Base-by-base conservation (phyloP, 2,797 vertebrate species). In the Thripadectes ignobilis region DNA sequence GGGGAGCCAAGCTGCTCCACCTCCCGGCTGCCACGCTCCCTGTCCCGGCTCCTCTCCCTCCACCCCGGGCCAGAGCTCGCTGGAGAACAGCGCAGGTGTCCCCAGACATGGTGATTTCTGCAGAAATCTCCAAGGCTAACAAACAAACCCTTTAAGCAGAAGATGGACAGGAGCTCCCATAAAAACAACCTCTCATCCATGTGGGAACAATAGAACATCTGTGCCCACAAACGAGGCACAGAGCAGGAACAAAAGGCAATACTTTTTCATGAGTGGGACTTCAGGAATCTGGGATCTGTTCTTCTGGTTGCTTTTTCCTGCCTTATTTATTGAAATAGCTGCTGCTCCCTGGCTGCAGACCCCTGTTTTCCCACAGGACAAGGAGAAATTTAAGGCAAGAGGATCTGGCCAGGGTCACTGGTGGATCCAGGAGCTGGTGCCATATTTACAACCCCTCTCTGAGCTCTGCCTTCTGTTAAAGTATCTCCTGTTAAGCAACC, bases 1-100 rank as follows among this genome's bases (percentile, higher is more conserved):
- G 68, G 74, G 82, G 79, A 85, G 82, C 36, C 66, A 19, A 80
- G 90, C 90, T 93, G 92, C 87, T 93, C 95, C 93, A 92, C 72
- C 92, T 95, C 90, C 93, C 58, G 91, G 82, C 72, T 84, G 91
- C 65, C 10, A 32, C 19, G 17, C 38, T 74, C 65, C 88, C 75
- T 58, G 78, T 41, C 80, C 89, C 22, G 45, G 62, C 81, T 67
- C 59, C 48, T 48, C 46, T 48, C 22, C 46, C 22, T 62, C 49
- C 26, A 48, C 24, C 34, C 63, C 79, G 7, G 91, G 72, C 79
- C 93, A 74, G 39, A 58, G 74, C 71, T 62, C 0, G 0, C 58
- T n/a, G 77, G 26, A 59, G 41, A 41, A 5, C 0, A 21, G 39
- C 26, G 54, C 65, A 75, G 54, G 46, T 63, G 67, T 32, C 81